Evolutionary conservation across 2,113 vertebrate genomes (phyloP), one percentile per base, ranked within the genome.

Genomic region (Leptodactylus fuscus): DNA sequence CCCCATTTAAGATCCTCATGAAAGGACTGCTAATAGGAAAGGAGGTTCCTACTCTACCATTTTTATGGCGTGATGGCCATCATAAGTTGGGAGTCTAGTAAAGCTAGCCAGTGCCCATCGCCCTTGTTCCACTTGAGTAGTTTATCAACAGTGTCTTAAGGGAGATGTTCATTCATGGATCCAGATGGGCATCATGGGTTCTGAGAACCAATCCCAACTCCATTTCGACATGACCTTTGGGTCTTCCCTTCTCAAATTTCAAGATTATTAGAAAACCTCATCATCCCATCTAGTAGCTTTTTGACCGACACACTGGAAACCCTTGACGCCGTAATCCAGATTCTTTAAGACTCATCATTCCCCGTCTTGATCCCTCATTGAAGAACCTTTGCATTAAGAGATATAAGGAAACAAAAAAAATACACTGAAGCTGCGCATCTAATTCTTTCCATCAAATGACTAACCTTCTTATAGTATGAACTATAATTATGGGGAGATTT

Each of bases 401-500:
- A 80, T 60, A 80, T 62, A 80, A 27, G n/a, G 11, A 51, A 51
- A 76, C n/a, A 41, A 51, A 34, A 77, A n/a, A 77, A 77, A 74
- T 29, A 60, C 12, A 27, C 2, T 7, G n/a, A 44, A 80, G 34
- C 77, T 18, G 34, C 7, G 5, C 53, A 60, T 80, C 58, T 58
- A 60, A 44, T 44, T 16, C 10, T 27, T 24, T 62, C 79, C 53
- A 83, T 83, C 49, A 74, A 73, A 58, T 41, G 34, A 83, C 46
- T 83, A 74, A 74, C 34, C 5, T 5, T 27, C 67, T 51, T n/a
- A 71, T 34, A 65, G 36, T 46, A n/a, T 22, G 32, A 44, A 16
- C 4, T 46, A 73, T 60, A 83, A 83, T 83, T 58, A 83, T 51
- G n/a, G 41, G 48, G 46, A 71, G 81, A 82, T 70, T 83, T 83